Percentiles rank a stretch among this genome's conserved stretches.
These are phyloP conservation scores for Gymnorhina tibicen DNA, from an alignment of 2,113 vertebrate genomes.

Conservation along the genomic window DNA sequence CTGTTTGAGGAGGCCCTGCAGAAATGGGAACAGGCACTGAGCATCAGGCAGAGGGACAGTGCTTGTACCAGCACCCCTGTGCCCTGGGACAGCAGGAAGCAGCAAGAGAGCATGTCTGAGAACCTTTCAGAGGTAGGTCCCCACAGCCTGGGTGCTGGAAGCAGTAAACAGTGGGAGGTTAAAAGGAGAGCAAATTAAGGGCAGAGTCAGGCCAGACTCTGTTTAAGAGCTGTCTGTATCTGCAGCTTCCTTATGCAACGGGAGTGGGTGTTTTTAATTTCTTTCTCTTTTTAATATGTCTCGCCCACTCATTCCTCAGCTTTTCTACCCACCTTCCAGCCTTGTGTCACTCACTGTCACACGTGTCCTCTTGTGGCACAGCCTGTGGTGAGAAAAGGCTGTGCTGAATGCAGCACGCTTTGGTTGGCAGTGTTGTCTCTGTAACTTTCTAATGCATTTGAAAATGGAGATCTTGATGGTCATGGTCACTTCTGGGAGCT, in stretches of 20 bases:
- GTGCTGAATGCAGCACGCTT: not conserved
- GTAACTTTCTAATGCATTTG: not conserved
- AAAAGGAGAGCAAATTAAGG: constrained; percentile 5
- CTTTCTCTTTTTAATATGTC: constrained; percentile 26
- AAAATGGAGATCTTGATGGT: not conserved
- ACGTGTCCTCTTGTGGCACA: not conserved
- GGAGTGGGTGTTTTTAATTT: constrained; percentile 39
- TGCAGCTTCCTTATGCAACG: constrained; percentile 20
- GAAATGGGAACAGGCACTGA: constrained; percentile 95
- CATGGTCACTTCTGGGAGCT: not conserved
- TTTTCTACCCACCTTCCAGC: not conserved
- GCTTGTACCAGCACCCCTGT: constrained; percentile 65
- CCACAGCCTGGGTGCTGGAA: not conserved
- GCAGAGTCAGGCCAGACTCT: constrained; percentile 28
- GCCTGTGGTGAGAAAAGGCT: not conserved
- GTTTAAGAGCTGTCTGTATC: constrained; percentile 35
- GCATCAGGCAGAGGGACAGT: constrained; percentile 79
- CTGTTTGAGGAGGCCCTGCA: constrained; percentile 95
- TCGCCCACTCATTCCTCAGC: constrained; percentile 35
- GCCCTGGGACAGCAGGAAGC: constrained; percentile 52
- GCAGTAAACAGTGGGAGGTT: not conserved
- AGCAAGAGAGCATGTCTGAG: constrained; percentile 55
- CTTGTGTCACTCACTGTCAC: constrained; percentile 43
- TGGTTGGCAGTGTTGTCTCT: not conserved
- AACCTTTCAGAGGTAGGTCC: constrained; percentile 70